A percentile compares a stretch with the other conserved stretches of the same genome.
Conservation (phyloP, 2,888 invertebrate genomes). For the Nasonovia ribisnigri region DNA sequence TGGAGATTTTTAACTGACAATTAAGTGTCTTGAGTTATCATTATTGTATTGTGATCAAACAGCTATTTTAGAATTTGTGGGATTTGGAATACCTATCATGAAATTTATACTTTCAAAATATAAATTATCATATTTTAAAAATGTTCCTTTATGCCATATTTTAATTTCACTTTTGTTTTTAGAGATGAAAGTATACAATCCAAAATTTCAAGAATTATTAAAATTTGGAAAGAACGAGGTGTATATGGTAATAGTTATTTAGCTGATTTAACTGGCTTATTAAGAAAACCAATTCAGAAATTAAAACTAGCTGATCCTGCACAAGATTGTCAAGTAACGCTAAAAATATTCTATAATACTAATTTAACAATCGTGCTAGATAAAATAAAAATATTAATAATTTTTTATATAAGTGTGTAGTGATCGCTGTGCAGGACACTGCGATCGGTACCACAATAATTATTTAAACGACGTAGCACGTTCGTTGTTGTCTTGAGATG, state of each 20-base stretch:
- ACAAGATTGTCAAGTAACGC: constrained; percentile 81
- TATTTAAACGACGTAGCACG: too few species aligned
- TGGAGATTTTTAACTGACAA: too few species aligned
- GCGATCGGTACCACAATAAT: too few species aligned
- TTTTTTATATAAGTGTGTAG: background rate
- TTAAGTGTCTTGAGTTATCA: too few species aligned
- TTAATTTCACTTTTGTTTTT: constrained; percentile 67
- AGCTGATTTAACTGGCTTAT: constrained; percentile 85
- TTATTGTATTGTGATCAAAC: too few species aligned
- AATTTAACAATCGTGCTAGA: background rate
- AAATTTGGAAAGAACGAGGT: constrained; percentile 94
- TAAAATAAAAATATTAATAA: background rate
- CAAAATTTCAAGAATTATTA: constrained; percentile 89
- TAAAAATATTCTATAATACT: background rate
- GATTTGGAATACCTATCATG: too few species aligned
- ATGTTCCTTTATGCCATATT: background rate
- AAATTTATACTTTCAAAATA: background rate
- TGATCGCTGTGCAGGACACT: too few species aligned
- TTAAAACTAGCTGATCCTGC: constrained; percentile 65
- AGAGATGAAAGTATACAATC: constrained; percentile 91
- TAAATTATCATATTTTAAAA: background rate
- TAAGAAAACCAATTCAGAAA: constrained; percentile 75
- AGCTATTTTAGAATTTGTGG: too few species aligned
- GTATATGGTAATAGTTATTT: constrained; percentile 93
- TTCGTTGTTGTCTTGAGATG: too few species aligned